Evolutionary conservation across 2,888 invertebrate genomes (phyloP).

Genomic region (Odontothrips loti): DNA sequence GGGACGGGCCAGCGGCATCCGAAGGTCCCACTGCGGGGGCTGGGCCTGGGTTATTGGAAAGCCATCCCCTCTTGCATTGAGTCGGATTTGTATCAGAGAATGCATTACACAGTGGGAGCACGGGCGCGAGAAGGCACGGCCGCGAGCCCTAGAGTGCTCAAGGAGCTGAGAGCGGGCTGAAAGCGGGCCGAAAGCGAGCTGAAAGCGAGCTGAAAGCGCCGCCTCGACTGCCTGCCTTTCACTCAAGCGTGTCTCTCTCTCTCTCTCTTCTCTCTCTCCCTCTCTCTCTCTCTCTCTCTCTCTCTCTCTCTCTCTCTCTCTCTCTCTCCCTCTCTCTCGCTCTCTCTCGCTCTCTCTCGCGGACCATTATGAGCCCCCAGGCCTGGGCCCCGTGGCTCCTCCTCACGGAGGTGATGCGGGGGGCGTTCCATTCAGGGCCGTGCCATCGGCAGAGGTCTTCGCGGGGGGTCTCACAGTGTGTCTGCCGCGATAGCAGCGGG

Average conservation of each 20-base stretch:
- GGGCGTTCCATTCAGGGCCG: no score
- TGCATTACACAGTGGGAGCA: not conserved
- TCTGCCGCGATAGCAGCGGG: no score
- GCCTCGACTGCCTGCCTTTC: not conserved
- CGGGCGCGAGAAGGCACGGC: not conserved
- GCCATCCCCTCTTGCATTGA: conserved; percentile 12
- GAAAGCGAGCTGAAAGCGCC: not conserved
- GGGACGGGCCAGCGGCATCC: not conserved
- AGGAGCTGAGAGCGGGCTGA: not conserved
- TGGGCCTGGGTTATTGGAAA: conserved; percentile 13
- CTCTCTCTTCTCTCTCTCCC: not conserved
- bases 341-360: not conserved
- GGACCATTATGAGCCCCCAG: no score
- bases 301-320: not conserved
- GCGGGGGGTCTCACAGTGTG: no score
- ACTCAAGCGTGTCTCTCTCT: not conserved
- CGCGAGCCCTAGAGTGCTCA: not conserved
- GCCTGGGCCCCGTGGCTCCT: no score
- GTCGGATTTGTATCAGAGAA: conserved; percentile 12
- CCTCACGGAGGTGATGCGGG: no score
- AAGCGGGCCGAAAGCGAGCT: not conserved
- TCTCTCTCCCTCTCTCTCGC: not conserved
- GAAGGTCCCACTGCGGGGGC: not conserved
- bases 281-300: not conserved
- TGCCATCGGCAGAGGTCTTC: no score